These are phyloP conservation scores for Cistogaster globosa DNA, from an alignment of 2,888 invertebrate species.

Conservation along the genomic window DNA sequence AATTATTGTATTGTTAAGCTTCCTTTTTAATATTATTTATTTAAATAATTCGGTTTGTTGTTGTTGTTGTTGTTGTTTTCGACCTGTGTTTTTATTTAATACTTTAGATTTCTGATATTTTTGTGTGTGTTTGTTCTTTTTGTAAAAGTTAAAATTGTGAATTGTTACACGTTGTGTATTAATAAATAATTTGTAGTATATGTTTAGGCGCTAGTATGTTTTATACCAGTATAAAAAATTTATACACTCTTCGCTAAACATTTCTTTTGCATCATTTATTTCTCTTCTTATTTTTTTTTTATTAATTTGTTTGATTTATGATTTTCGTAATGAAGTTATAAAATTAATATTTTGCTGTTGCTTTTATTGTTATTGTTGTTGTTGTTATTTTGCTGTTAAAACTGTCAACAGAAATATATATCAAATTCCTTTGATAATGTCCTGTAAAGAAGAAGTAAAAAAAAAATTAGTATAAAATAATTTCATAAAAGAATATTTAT, in stretches of 20 bases:
- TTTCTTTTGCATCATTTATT: slow-evolving; percentile 7
- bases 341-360: slow-evolving; percentile 45
- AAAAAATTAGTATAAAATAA: slow-evolving; percentile 24
- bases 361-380: slow-evolving; percentile 50
- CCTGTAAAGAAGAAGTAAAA: slow-evolving; percentile 45
- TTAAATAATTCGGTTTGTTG: neutral
- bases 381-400: slow-evolving; percentile 26
- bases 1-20: slow-evolving; percentile 25
- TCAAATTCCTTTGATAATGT: slow-evolving; percentile 46
- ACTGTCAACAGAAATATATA: slow-evolving; percentile 51
- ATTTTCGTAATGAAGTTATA: slow-evolving; percentile 51
- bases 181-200: slow-evolving; percentile 54
- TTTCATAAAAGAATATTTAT: neutral
- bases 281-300: neutral
- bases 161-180: slow-evolving; percentile 45
- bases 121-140: neutral
- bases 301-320: slow-evolving; percentile 33
- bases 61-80: slow-evolving; percentile 27
- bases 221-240: slow-evolving; percentile 29
- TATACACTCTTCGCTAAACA: slow-evolving; percentile 46
- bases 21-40: slow-evolving; percentile 35
- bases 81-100: slow-evolving; percentile 36
- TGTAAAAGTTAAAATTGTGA: slow-evolving; percentile 45
- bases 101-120: neutral
- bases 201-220: slow-evolving; percentile 64